Evolutionary conservation across 2,113 vertebrate genomes (phyloP), one percentile per base, ranked within the genome.

Genomic region (Carassius auratus): DNA sequence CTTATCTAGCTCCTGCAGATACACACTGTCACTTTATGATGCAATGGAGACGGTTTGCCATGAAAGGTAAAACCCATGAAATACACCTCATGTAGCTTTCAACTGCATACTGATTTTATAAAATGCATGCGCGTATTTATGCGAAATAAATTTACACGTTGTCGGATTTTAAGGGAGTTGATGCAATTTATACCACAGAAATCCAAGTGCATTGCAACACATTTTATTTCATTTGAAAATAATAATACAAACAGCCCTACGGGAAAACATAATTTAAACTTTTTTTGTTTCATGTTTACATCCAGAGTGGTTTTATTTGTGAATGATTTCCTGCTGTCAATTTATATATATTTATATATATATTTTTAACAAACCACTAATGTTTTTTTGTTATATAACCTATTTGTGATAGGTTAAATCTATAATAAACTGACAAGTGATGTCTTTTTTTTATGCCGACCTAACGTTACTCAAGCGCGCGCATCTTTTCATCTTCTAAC

Each of bases 1-100:
- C 75, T 79, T 85, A 85, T 85, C 84, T 85, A 77, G 30, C 57
- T 66, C 62, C 76, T 69, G 74, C 84, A 85, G 84, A 85, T 71
- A 68, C 33, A 79, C 48, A 69, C 80, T 55, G 80, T 21, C 80
- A 81, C 23, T 81, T 81, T 81, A 81, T 81, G 62, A 81, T 81
- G 80, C 78, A 81, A 64, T 57, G 30, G 76, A 78, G 76, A 59
- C 76, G 76, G 52, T 78, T 78, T 59, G 23, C 21, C 59, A 64
- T 81, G 80, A 81, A 81, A 81, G 61, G 78, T 50, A 66, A 81
- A 81, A 68, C 59, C 78, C 59, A 66, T 81, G 15, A 81, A 81
- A 52, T 81, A 81, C 62, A 69, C 42, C 42, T 52, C 62, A 52
- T 81, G 62, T 69, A 50, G 78, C 23, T 30, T 33, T 10, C 69